These are phyloP conservation scores for Agraylea sexmaculata DNA, from an alignment of 1,140 invertebrate genomes.

Conservation along the genomic window DNA sequence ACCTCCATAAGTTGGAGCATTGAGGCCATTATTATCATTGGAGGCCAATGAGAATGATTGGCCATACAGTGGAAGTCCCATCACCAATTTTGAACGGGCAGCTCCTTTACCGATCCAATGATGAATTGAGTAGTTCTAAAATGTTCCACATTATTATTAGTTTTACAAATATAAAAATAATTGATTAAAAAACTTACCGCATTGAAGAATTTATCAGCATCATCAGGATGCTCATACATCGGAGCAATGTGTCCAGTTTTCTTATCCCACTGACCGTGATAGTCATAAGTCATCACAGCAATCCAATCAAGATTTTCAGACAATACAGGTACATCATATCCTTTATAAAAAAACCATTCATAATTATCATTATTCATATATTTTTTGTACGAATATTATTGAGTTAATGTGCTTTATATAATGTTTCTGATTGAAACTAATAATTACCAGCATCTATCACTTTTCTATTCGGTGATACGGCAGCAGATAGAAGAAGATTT, in stretches of 20 bases:
- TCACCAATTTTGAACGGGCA: constrained; percentile 57
- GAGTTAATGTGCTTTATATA: too few relatives aligned
- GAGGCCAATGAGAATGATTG: constrained; percentile 66
- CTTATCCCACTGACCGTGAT: constrained; percentile 84
- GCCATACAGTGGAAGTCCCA: constrained; percentile 78
- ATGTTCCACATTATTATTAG: background rate
- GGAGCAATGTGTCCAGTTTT: constrained; percentile 79
- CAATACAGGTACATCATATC: constrained; percentile 62
- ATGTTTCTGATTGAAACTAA: too few relatives aligned
- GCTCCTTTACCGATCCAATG: constrained; percentile 73
- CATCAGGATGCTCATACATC: constrained; percentile 60
- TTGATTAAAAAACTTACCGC: constrained; percentile 38
- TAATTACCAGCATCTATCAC: constrained; percentile 61
- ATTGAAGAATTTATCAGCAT: constrained; percentile 65
- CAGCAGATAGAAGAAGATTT: constrained; percentile 62
- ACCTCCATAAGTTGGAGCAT: constrained; percentile 57
- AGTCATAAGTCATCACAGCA: constrained; percentile 83
- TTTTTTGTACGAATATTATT: too few relatives aligned
- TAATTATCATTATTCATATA: too few relatives aligned
- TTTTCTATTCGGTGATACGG: constrained; percentile 72
- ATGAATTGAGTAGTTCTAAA: constrained; percentile 65
- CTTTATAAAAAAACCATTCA: constrained; percentile 25
- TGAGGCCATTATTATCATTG: constrained; percentile 47
- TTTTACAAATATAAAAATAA: constrained; percentile 5
- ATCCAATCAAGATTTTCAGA: constrained; percentile 73